Evolutionary conservation across 1,140 invertebrate species (phyloP).

Genomic region (Zophobas atratus): DNA sequence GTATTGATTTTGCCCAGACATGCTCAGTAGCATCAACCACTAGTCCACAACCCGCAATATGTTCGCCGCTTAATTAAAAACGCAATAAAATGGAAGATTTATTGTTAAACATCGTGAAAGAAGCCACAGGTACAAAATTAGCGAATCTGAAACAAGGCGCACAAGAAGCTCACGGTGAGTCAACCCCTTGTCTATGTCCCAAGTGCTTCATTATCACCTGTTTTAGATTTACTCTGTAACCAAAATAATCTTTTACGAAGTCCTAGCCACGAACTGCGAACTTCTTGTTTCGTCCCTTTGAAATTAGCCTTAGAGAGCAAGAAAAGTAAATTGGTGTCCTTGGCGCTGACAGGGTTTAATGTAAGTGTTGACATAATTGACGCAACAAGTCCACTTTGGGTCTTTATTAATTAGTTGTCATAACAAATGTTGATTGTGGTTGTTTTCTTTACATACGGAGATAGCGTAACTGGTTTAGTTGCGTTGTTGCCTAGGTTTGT

Average conservation of each 20-base stretch:
- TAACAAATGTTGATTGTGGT: too few relatives aligned
- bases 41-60: slow-evolving; percentile 52
- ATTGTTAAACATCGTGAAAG: slow-evolving; percentile 83
- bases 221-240: slow-evolving; percentile 85
- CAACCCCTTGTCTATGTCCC: not conserved
- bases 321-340: slow-evolving; percentile 85
- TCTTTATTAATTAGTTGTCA: too few relatives aligned
- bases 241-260: slow-evolving; percentile 82
- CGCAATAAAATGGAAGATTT: slow-evolving; percentile 82
- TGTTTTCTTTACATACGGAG: too few relatives aligned
- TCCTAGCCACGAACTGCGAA: slow-evolving; percentile 86
- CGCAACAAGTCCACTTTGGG: slow-evolving; percentile 11
- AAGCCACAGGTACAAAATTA: slow-evolving; percentile 82
- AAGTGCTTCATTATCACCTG: not conserved
- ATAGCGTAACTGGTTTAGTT: too few relatives aligned
- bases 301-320: slow-evolving; percentile 91
- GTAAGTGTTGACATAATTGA: slow-evolving; percentile 70
- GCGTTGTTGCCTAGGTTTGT: too few relatives aligned
- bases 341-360: slow-evolving; percentile 88
- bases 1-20: slow-evolving; percentile 53
- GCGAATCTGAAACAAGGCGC: slow-evolving; percentile 80
- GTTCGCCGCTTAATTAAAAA: slow-evolving; percentile 43
- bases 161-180: slow-evolving; percentile 85
- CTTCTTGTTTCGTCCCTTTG: slow-evolving; percentile 86
- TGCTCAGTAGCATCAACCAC: slow-evolving; percentile 29